Evolutionary conservation across 2,113 vertebrate genomes (phyloP).

Genomic region (Toxostoma redivivum): DNA sequence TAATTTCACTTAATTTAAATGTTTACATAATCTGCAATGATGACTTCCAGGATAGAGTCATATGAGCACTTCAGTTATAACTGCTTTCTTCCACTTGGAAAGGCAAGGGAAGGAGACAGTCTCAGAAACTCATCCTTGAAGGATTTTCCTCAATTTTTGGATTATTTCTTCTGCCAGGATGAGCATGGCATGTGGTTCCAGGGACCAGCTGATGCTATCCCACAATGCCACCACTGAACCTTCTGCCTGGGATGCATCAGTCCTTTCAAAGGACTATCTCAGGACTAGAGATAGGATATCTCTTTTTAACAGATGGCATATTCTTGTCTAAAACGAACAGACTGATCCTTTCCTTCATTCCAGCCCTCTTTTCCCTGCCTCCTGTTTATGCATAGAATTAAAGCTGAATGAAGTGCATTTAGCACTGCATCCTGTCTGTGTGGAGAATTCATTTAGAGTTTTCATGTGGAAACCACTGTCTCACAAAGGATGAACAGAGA

Average conservation of each 20-base stretch:
- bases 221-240: neutral
- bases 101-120: neutral
- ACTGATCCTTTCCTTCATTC: neutral
- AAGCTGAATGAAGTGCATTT: neutral
- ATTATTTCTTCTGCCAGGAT: neutral
- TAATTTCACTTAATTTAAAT: neutral
- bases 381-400: neutral
- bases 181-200: accelerated
- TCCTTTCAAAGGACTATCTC: neutral
- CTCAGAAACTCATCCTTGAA: neutral
- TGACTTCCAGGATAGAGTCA: neutral
- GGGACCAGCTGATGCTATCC: neutral
- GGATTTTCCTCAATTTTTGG: neutral
- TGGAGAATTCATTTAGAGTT: neutral
- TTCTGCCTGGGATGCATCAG: neutral
- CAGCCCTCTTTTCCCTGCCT: neutral
- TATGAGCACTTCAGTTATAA: neutral
- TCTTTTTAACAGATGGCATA: conserved; percentile 14
- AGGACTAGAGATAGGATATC: neutral
- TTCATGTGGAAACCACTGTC: neutral
- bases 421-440: neutral
- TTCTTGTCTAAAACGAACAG: neutral
- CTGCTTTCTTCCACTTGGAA: neutral
- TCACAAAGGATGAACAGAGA: neutral
- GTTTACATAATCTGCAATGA: neutral